These are phyloP conservation scores for Lepisosteus oculatus DNA, from an alignment of 2,113 vertebrate genomes.

Conservation along the genomic window DNA sequence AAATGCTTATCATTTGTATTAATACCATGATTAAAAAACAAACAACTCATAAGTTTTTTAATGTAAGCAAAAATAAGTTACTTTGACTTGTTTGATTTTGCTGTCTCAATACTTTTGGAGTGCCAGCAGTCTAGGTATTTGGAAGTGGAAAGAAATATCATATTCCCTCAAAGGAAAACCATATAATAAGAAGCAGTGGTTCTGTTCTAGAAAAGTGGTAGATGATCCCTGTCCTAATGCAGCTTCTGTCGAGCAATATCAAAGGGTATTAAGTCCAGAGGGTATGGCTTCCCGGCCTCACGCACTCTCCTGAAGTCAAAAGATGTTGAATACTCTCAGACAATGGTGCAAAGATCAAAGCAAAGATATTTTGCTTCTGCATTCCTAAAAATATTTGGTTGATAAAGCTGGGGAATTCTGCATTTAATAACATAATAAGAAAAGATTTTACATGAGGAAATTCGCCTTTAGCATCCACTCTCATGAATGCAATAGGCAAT, in stretches of 20 bases:
- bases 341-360: slow-evolving; percentile 50
- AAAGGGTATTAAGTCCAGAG: slow-evolving; percentile 47
- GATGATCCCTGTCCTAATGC: slow-evolving; percentile 51
- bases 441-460: slow-evolving; percentile 34
- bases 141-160: no score
- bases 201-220: slow-evolving; percentile 19
- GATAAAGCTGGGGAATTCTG: slow-evolving; percentile 48
- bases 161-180: no score
- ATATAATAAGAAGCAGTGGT: slow-evolving; percentile 39
- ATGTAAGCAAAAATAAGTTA: no score
- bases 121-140: no score
- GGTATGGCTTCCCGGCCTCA: slow-evolving; percentile 46
- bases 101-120: no score
- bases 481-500: slow-evolving; percentile 33
- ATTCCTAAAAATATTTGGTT: slow-evolving; percentile 51
- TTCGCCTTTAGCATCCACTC: slow-evolving; percentile 31
- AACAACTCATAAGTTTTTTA: no score
- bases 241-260: slow-evolving; percentile 58
- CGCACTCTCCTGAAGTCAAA: slow-evolving; percentile 33
- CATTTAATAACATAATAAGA: slow-evolving; percentile 46
- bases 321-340: slow-evolving; percentile 28
- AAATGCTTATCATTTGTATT: no score
- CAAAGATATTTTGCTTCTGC: slow-evolving; percentile 40
- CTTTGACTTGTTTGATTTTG: no score
- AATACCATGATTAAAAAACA: no score